A percentile compares a stretch with the other conserved stretches of the same genome.
These are phyloP conservation scores for Gasterosteus aculeatus DNA, from an alignment of 2,113 vertebrate species.

Conservation along the genomic window DNA sequence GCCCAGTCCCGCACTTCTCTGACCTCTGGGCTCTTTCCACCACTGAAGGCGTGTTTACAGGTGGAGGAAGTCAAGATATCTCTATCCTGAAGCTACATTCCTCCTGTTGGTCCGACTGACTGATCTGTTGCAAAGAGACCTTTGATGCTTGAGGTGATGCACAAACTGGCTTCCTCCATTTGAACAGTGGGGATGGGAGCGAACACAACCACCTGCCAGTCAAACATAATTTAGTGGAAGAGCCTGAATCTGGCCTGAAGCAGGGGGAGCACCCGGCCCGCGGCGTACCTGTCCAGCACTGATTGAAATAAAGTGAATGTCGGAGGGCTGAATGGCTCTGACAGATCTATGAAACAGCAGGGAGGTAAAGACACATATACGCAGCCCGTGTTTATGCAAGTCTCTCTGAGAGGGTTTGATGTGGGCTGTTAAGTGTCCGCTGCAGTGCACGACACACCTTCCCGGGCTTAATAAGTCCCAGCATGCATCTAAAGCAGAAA, in stretches of 20 bases:
- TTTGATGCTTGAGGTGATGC: conserved; percentile 68
- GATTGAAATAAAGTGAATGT: conserved; percentile 65
- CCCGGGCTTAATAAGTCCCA: conserved; percentile 74
- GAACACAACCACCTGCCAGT: conserved; percentile 66
- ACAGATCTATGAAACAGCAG: conserved; percentile 60
- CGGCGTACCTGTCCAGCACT: conserved; percentile 55
- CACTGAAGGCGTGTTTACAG: conserved; percentile 33
- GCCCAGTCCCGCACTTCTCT: not conserved
- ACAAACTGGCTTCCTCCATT: conserved; percentile 55
- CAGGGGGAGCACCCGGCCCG: conserved; percentile 36
- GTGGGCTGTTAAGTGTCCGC: conserved; percentile 41
- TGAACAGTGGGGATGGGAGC: conserved; percentile 44
- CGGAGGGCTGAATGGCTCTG: conserved; percentile 37
- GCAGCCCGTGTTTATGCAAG: conserved; percentile 34
- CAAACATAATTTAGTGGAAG: conserved; percentile 63
- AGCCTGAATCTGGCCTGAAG: conserved; percentile 55
- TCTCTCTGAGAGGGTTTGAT: conserved; percentile 45
- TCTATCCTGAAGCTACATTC: conserved; percentile 68
- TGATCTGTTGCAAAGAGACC: conserved; percentile 59
- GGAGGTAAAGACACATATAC: conserved; percentile 43
- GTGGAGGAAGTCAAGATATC: conserved; percentile 53
- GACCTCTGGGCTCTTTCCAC: conserved; percentile 15
- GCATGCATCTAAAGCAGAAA: conserved; percentile 63
- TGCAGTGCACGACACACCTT: conserved; percentile 58
- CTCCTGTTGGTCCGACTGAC: conserved; percentile 65